These are phyloP conservation scores for Pseudococcus longispinus DNA, from an alignment of 2,888 invertebrate species.

Conservation along the genomic window DNA sequence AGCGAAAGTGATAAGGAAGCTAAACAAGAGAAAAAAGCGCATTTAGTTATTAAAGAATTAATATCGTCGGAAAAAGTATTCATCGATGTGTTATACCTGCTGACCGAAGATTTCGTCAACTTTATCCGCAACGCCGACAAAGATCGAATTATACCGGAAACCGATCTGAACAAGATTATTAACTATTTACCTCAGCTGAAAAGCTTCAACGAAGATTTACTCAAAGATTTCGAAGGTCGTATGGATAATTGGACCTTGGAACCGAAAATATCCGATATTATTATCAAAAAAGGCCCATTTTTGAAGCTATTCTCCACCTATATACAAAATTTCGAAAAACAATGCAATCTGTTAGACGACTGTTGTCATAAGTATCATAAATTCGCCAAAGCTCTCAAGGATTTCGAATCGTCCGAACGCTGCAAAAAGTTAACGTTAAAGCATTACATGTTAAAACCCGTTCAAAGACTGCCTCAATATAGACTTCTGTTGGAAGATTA, in stretches of 20 bases:
- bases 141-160: constrained; percentile 63
- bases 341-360: constrained; percentile 65
- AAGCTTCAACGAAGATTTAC: constrained; percentile 66
- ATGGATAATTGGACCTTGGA: constrained; percentile 64
- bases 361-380: constrained; percentile 65
- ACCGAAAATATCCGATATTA: constrained; percentile 67
- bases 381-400: constrained; percentile 65
- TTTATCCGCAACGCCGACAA: constrained; percentile 62
- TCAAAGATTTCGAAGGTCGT: constrained; percentile 65
- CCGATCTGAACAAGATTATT: constrained; percentile 65
- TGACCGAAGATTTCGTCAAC: constrained; percentile 66
- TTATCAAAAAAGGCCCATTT: constrained; percentile 69
- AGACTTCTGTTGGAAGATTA: constrained; percentile 70
- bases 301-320: constrained; percentile 68
- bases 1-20: constrained; percentile 45
- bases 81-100: constrained; percentile 66
- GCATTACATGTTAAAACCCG: constrained; percentile 73
- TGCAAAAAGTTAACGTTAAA: constrained; percentile 68
- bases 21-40: constrained; percentile 63
- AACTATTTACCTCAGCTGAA: constrained; percentile 66
- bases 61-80: constrained; percentile 67
- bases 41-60: constrained; percentile 67
- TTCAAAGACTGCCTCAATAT: constrained; percentile 74
- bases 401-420: constrained; percentile 65
- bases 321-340: constrained; percentile 67